Evolutionary conservation across 2,888 invertebrate species (phyloP).

Genomic region (Heliconius aoede): DNA sequence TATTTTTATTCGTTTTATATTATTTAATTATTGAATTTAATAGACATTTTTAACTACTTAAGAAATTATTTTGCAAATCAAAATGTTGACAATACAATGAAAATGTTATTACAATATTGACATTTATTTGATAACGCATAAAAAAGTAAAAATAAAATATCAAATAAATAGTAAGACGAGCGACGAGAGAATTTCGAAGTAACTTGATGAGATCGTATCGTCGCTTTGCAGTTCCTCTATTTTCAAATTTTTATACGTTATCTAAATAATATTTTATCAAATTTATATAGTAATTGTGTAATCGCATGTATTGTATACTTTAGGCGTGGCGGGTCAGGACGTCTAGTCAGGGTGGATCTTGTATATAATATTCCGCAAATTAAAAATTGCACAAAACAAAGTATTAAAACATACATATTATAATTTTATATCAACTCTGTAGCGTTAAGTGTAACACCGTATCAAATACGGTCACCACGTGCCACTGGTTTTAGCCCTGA

Average conservation of each 20-base stretch:
- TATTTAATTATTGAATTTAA: not conserved
- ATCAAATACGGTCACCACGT: constrained; percentile 74
- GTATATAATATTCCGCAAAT: constrained; percentile 46
- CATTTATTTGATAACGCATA: constrained; percentile 7
- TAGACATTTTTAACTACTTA: not conserved
- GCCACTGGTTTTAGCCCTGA: constrained; percentile 62
- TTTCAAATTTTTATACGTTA: not conserved
- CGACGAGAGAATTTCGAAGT: no score
- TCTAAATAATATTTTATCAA: not conserved
- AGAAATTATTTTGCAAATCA: not conserved
- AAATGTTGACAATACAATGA: constrained; percentile 4
- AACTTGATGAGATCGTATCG: no score
- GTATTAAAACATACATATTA: constrained; percentile 76
- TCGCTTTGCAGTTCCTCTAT: no score
- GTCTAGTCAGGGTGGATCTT: constrained; percentile 49
- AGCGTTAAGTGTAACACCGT: constrained; percentile 79
- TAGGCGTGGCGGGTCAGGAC: constrained; percentile 38
- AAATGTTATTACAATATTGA: not conserved
- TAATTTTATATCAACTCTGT: constrained; percentile 71
- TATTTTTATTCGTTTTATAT: no score
- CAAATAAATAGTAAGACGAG: no score
- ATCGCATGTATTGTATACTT: not conserved
- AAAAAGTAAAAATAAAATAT: no score
- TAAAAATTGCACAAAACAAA: constrained; percentile 69
- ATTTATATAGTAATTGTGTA: not conserved